These are phyloP conservation scores for Taurulus bubalis DNA, from an alignment of 2,113 vertebrate genomes.

Conservation along the genomic window DNA sequence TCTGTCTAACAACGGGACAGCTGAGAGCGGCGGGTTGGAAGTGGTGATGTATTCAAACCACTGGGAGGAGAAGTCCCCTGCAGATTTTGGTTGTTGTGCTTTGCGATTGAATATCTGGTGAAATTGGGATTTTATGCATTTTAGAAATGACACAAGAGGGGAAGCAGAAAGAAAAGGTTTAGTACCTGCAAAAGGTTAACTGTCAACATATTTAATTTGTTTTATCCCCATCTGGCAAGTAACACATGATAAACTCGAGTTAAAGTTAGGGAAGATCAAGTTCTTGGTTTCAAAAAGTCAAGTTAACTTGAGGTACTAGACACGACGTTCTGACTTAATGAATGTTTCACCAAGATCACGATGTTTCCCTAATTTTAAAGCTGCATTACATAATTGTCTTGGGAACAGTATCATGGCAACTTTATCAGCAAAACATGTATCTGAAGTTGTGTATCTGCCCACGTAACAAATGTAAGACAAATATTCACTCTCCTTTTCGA, in stretches of 20 bases:
- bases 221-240: neutral
- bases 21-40: conserved; percentile 22
- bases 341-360: neutral
- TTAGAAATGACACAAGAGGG: neutral
- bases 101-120: neutral
- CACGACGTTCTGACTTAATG: neutral
- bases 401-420: neutral
- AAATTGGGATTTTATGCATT: neutral
- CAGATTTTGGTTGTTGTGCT: neutral
- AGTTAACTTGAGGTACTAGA: neutral
- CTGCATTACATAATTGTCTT: neutral
- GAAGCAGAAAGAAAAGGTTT: neutral
- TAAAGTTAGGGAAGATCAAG: neutral
- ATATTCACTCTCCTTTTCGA: neutral
- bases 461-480: neutral
- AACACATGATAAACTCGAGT: neutral
- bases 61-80: neutral
- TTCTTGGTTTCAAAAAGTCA: neutral
- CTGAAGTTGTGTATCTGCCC: neutral
- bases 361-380: neutral
- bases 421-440: neutral
- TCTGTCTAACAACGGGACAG: conserved; percentile 36
- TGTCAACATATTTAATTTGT: neutral
- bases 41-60: conserved; percentile 22
- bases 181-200: neutral